These are phyloP conservation scores for Phataginus tricuspis DNA, from an alignment of 2,797 vertebrate genomes.

Conservation along the genomic window DNA sequence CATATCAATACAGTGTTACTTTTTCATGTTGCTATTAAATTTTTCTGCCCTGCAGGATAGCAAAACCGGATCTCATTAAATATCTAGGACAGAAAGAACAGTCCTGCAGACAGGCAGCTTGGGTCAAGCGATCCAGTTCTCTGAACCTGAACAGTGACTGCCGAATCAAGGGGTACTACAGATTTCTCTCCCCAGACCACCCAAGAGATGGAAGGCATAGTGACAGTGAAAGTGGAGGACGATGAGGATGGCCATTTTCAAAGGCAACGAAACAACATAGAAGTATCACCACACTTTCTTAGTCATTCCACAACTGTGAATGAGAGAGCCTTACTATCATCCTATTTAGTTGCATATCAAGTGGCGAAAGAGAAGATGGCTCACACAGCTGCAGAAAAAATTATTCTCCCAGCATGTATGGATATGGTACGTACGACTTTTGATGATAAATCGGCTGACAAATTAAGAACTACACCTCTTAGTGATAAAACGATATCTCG, in stretches of 20 bases:
- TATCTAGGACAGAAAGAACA: background rate
- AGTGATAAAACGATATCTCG: slow-evolving; percentile 22
- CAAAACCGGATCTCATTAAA: background rate
- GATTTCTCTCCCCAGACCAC: background rate
- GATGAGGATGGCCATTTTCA: slow-evolving; percentile 8
- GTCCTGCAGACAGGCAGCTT: background rate
- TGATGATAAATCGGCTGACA: slow-evolving; percentile 46
- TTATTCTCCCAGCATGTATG: slow-evolving; percentile 43
- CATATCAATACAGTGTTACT: background rate
- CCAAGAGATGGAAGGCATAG: background rate
- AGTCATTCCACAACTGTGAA: background rate
- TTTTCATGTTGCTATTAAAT: background rate
- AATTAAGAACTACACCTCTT: slow-evolving; percentile 53
- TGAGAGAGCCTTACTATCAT: slow-evolving; percentile 48
- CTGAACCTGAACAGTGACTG: background rate
- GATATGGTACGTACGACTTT: slow-evolving; percentile 20
- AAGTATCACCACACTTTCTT: background rate
- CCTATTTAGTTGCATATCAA: background rate
- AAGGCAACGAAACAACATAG: background rate
- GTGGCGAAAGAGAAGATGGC: slow-evolving; percentile 61
- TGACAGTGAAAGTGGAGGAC: slow-evolving; percentile 29
- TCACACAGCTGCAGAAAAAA: slow-evolving; percentile 48
- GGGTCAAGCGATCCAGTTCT: background rate
- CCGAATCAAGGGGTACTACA: background rate
- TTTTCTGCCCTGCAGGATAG: slow-evolving; percentile 16